Evolutionary conservation across 2,113 vertebrate species (phyloP).

Genomic region (Aramus guarauna): DNA sequence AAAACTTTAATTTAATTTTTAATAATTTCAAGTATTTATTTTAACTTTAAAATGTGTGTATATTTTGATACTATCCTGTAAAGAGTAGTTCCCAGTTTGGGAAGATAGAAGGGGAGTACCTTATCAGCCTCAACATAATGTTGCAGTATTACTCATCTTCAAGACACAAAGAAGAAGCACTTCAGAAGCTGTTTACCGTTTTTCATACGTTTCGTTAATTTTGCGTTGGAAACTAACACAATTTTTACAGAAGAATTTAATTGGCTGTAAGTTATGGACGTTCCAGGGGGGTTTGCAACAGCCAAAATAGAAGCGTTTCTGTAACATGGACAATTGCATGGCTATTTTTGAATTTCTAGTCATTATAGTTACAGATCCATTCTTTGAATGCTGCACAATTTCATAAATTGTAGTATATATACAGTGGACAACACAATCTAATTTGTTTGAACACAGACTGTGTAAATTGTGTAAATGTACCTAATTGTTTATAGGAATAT

Average conservation of each 20-base stretch:
- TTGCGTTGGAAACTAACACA: slow-evolving; percentile 74
- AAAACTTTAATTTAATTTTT: background rate
- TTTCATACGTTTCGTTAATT: slow-evolving; percentile 70
- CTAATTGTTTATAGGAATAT: slow-evolving; percentile 75
- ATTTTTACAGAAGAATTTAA: slow-evolving; percentile 75
- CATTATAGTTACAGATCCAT: slow-evolving; percentile 53
- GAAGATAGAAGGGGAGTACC: slow-evolving; percentile 77
- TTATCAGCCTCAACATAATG: slow-evolving; percentile 76
- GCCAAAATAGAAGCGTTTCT: slow-evolving; percentile 74
- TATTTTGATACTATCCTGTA: slow-evolving; percentile 74
- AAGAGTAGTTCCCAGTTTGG: slow-evolving; percentile 80
- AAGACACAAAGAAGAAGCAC: slow-evolving; percentile 77
- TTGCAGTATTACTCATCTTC: slow-evolving; percentile 76
- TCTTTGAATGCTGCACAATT: slow-evolving; percentile 65
- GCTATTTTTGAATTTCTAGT: slow-evolving; percentile 63
- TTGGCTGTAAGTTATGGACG: slow-evolving; percentile 77
- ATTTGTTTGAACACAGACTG: slow-evolving; percentile 85
- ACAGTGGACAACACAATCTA: slow-evolving; percentile 67
- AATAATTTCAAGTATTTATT: slow-evolving; percentile 28
- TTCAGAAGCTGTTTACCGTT: slow-evolving; percentile 72
- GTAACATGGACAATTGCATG: slow-evolving; percentile 72
- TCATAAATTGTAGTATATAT: slow-evolving; percentile 61
- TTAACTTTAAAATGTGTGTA: slow-evolving; percentile 61
- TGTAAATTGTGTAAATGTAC: slow-evolving; percentile 76
- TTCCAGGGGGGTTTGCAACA: slow-evolving; percentile 69